phyloP scores from a whole-genome alignment of 2,888 invertebrate species.

The Teleogryllus oceanicus region DNA sequence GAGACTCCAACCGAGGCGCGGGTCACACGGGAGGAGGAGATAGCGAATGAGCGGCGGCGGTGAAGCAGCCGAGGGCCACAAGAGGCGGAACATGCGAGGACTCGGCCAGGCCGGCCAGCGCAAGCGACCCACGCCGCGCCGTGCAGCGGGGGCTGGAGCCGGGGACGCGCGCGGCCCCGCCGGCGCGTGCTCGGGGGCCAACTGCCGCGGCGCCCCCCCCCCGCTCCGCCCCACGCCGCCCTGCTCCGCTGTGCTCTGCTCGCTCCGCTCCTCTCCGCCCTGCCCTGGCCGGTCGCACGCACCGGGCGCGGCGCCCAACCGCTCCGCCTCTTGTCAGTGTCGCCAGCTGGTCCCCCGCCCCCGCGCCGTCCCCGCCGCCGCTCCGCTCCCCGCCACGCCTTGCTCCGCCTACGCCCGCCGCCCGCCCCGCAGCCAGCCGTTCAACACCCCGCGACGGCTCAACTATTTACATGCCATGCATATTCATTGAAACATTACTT shows the following conservation, averaged over 20 bases:
- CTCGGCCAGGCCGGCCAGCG: no score
- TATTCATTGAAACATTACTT: constrained; percentile 18
- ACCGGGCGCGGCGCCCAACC: background rate
- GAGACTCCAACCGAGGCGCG: no score
- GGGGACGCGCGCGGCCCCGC: no score
- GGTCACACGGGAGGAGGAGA: no score
- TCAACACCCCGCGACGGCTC: constrained; percentile 18
- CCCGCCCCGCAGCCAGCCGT: background rate
- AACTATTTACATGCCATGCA: constrained; percentile 18
- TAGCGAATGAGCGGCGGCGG: no score
- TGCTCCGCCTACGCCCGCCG: background rate
- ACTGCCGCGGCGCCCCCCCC: background rate
- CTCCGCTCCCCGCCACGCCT: background rate
- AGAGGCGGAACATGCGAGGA: no score
- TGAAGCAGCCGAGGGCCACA: no score
- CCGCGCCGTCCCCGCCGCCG: background rate
- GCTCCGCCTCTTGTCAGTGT: background rate
- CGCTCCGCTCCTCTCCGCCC: background rate
- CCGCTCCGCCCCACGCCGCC: background rate
- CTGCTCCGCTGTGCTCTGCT: background rate
- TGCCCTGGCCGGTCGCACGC: background rate
- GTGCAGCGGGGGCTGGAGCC: no score
- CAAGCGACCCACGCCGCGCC: no score
- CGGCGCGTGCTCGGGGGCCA: no score
- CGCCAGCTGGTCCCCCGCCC: background rate